Evolutionary conservation across 2,797 vertebrate genomes (phyloP), one percentile per base, ranked within the genome.

Genomic region (Sciurus carolinensis): DNA sequence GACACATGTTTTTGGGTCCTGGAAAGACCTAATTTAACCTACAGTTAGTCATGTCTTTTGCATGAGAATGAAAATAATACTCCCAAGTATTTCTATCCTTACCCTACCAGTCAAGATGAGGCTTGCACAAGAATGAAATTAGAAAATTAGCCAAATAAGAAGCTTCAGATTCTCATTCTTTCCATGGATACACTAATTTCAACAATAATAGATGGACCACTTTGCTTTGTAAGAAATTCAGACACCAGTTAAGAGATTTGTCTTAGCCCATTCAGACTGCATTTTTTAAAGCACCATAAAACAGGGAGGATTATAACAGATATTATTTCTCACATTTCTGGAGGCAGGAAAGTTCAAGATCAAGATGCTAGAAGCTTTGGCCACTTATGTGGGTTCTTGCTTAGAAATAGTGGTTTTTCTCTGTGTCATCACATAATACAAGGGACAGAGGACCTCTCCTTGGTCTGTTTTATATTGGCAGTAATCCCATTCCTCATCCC

Each of bases 31-130:
- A 69, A 72, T 50, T 76, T 85, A 44, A 54, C 11, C 28, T 54
- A 54, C 12, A 44, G 71, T 81, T 90, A 50, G 18, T 33, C 47
- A 52, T 89, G 0, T 89, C 9, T 44, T 89, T 85, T 76, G 6
- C 81, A 77, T 4, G n/a, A n/a, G 36, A 89, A 82, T 81, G 28
- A 92, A 92, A 81, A 86, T 83, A 69, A 77, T 75, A 84, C n/a
- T 75, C 2, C 22, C 52, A 71, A 57, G 39, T 44, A 62, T 73
- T 28, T 85, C 18, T 76, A 8, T 28, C 26, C 30, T 36, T 69
- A 39, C 54, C 24, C 30, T 84, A 30, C 4, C 15, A 64, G 44
- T 28, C 24, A 89, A 69, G 92, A 82, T 81, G 36, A 42, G 24
- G 17, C 9, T 84, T 85, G 36, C 24, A 15, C 30, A 64, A 17